These are phyloP conservation scores for Megamerina dolium DNA, from an alignment of 2,888 invertebrate genomes.

Conservation along the genomic window DNA sequence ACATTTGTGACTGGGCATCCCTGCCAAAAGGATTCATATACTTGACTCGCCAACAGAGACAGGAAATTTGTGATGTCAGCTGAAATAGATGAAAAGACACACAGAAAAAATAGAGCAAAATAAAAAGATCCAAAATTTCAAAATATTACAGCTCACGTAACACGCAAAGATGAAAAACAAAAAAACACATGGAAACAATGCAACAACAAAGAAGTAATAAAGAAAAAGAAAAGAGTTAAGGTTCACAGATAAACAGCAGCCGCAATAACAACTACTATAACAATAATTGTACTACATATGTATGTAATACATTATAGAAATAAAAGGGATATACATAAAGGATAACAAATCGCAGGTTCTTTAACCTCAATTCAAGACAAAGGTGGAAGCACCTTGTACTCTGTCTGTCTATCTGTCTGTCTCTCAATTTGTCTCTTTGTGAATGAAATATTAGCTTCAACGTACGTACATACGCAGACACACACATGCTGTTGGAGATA, in stretches of 20 bases:
- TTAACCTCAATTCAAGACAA: slow-evolving; percentile 28
- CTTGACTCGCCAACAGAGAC: too few relatives aligned
- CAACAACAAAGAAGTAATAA: too few relatives aligned
- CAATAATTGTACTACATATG: too few relatives aligned
- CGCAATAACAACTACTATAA: slow-evolving; percentile 2
- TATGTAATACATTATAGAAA: too few relatives aligned
- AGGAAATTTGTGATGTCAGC: slow-evolving; percentile 14
- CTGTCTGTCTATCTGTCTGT: too few relatives aligned
- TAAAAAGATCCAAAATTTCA: slow-evolving; percentile 1
- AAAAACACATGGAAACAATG: too few relatives aligned
- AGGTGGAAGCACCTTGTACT: slow-evolving; percentile 13
- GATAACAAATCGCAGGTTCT: slow-evolving; percentile 28
- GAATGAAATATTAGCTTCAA: slow-evolving; percentile 8
- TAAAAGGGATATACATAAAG: too few relatives aligned
- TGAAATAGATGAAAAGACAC: slow-evolving; percentile 7
- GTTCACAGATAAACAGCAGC: slow-evolving; percentile 9
- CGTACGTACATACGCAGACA: slow-evolving; percentile 3
- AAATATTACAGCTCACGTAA: slow-evolving; percentile 15
- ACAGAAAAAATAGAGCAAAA: slow-evolving; percentile 1
- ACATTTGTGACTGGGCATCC: slow-evolving; percentile 9
- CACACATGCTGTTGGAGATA: slow-evolving; percentile 5
- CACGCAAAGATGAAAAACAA: slow-evolving; percentile 18
- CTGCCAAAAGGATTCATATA: too few relatives aligned
- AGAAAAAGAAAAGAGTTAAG: slow-evolving; percentile 16
- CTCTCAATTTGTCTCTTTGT: slow-evolving; percentile 6